These are phyloP conservation scores for Dioctria linearis DNA, from an alignment of 2,888 invertebrate species.

Conservation along the genomic window DNA sequence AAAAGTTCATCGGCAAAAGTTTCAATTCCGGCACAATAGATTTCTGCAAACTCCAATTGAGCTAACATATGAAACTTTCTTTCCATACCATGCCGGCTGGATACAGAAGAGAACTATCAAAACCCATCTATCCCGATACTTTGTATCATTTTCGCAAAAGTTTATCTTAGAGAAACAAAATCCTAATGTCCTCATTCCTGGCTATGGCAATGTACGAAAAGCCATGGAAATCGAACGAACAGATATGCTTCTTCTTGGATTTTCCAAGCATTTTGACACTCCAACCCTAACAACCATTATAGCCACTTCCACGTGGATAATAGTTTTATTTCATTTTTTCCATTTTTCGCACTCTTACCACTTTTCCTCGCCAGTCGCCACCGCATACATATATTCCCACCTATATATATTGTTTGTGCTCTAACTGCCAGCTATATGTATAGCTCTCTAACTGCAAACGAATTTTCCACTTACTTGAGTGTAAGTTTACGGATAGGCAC, in stretches of 20 bases:
- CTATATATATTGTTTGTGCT: constrained; percentile 45
- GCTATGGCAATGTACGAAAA: neutral
- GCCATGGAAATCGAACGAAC: constrained; percentile 12
- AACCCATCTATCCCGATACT: constrained; percentile 39
- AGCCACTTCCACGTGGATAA: constrained; percentile 50
- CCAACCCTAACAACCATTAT: constrained; percentile 50
- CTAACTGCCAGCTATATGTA: neutral
- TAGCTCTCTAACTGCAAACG: constrained; percentile 47
- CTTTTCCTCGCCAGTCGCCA: constrained; percentile 20
- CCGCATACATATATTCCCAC: constrained; percentile 33
- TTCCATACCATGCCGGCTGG: neutral
- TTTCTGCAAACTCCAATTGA: constrained; percentile 50
- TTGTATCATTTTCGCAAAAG: constrained; percentile 51
- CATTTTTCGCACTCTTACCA: constrained; percentile 52
- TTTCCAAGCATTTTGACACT: constrained; percentile 48
- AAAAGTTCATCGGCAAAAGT: constrained; percentile 49
- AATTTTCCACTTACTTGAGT: constrained; percentile 59
- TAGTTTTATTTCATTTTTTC: constrained; percentile 56
- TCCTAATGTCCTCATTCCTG: neutral
- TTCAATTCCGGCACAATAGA: constrained; percentile 51
- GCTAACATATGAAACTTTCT: constrained; percentile 46
- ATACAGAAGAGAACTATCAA: constrained; percentile 36
- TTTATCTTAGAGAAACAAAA: constrained; percentile 38
- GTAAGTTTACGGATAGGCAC: constrained; percentile 58
- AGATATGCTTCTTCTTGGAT: constrained; percentile 15